Base-by-base conservation (phyloP, 2,113 vertebrate species). In the Sakesphorus luctuosus region DNA sequence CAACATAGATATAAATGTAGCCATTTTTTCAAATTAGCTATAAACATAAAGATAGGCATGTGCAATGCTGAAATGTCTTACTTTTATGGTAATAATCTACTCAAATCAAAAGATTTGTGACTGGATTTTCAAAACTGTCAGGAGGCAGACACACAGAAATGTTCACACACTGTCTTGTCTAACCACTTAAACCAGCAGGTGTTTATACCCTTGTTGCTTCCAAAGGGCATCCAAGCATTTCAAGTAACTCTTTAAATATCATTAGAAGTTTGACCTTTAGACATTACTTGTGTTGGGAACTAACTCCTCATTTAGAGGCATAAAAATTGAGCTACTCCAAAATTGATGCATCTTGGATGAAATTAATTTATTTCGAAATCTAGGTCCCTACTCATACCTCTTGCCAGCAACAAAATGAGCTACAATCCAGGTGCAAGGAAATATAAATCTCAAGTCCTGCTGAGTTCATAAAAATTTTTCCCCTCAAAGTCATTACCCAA, bases 321-420 rank as follows among this genome's bases (percentile, higher is more conserved):
- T 72, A 44, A 90, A 74, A 73, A 50, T 2, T 35, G 17, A 38
- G 7, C 5, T 36, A 62, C 13, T 12, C 12, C 24, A 53, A 77
- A 52, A 74, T 0, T 23, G 11, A 56, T 31, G 7, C 3, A 33
- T 29, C 15, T 56, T 44, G 36, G 28, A 40, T 44, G 3, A 69
- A 80, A 77, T 46, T 10, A 13, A 35, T 65, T 68, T 93, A 65
- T 9, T 13, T 65, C 50, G 40, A 62, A 56, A 62, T 40, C 20
- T 59, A 18, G 3, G 15, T 62, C 10, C 9, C 67, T 33, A 7
- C 33, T 53, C 0, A 0, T 53, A 33, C 9, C 6, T 62, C 21
- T 52, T 23, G 20, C 52, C 25, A 71, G 18, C 19, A 94, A 78
- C 5, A 91, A 67, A 82, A 87, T 11, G 0, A 67, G n/a, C 29